Conservation (phyloP, 2,888 invertebrate genomes). For the Pristionchus mayeri region DNA sequence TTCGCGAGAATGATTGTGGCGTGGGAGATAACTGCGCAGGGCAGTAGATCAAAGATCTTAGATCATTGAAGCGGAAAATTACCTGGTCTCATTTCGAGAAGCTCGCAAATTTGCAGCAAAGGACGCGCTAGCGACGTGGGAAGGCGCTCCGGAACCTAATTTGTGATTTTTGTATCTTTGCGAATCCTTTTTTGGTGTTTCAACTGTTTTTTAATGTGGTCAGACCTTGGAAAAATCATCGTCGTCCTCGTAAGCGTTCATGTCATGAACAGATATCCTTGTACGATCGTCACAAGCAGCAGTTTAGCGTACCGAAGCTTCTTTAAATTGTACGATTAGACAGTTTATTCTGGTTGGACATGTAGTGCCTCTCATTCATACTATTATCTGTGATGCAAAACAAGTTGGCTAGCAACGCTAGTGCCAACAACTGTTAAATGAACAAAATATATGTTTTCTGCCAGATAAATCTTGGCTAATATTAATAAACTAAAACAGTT, state of each 20-base stretch:
- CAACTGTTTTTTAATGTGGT: too few species aligned
- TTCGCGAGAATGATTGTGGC: neutral
- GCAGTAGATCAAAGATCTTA: neutral
- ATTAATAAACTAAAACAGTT: neutral
- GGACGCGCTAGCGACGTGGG: neutral
- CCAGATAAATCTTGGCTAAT: too few species aligned
- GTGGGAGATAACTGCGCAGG: neutral
- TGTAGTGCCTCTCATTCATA: neutral
- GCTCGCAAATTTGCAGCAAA: neutral
- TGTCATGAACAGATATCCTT: neutral
- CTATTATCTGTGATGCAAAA: neutral
- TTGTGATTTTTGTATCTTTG: too few species aligned
- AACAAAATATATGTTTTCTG: too few species aligned
- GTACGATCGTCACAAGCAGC: neutral
- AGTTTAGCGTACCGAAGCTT: neutral
- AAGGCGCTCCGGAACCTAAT: neutral
- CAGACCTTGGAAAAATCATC: neutral
- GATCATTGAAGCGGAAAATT: neutral
- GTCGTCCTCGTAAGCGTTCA: neutral
- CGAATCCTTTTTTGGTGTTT: too few species aligned
- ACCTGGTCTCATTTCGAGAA: conserved; percentile 10
- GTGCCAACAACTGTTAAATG: too few species aligned
- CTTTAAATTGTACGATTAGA: neutral
- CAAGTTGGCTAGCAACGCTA: too few species aligned
- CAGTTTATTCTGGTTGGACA: neutral